A percentile compares a stretch with the other conserved stretches of the same genome.
These are phyloP conservation scores for Subacronicta megacephala DNA, from an alignment of 2,888 invertebrate species.

Conservation along the genomic window DNA sequence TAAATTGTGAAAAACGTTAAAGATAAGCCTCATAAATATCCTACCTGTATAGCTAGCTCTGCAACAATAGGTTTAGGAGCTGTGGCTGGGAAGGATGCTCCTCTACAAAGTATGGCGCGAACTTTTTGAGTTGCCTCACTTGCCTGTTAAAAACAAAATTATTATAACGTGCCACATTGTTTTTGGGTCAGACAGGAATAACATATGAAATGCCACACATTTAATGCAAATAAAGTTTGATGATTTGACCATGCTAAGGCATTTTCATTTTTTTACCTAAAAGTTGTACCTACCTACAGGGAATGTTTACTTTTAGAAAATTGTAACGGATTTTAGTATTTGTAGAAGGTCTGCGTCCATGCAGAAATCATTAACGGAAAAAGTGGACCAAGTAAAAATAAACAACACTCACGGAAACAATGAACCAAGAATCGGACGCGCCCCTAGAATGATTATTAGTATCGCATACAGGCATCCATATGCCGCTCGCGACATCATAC, in stretches of 20 bases:
- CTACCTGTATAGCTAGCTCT: conserved; percentile 92
- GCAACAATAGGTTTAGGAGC: conserved; percentile 95
- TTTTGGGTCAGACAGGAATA: no score
- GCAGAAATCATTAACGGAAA: no score
- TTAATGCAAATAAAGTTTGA: no score
- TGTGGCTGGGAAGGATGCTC: conserved; percentile 96
- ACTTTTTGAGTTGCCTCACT: conserved; percentile 94
- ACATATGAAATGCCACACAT: no score
- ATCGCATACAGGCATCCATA: conserved; percentile 96
- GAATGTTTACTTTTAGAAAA: no score
- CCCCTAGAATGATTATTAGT: conserved; percentile 90
- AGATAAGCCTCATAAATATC: conserved; percentile 7
- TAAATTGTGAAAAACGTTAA: no score
- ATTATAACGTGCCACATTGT: background rate
- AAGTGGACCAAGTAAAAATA: background rate
- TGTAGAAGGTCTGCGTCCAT: no score
- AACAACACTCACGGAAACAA: conserved; percentile 87
- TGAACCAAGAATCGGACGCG: conserved; percentile 82
- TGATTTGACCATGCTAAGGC: no score
- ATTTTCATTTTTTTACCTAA: no score
- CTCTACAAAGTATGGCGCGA: conserved; percentile 96
- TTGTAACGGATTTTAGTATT: no score
- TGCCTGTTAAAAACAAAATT: conserved; percentile 80
- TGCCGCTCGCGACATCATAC: conserved; percentile 91
- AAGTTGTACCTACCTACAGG: no score